Evolutionary conservation across 1,140 invertebrate genomes (phyloP), one percentile per base, ranked within the genome.

Genomic region (Phthorimaea operculella): DNA sequence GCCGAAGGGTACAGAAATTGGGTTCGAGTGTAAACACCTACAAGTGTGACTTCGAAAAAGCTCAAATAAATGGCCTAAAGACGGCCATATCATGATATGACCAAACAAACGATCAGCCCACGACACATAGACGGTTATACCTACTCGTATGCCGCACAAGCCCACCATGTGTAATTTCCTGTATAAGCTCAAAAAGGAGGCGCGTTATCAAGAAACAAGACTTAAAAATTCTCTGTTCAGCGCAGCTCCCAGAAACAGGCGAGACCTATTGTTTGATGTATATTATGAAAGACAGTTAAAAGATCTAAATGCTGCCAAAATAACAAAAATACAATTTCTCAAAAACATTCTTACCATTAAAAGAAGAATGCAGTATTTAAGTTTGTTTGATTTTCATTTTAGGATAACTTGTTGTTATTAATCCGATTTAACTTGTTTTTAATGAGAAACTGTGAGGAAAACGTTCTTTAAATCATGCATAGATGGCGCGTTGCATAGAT

Each of bases 141-240:
- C n/a, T 42, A 14, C 14, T 42, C 11, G 39, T n/a, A 42, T 42
- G 39, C 14, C 39, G 9, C 39, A 42, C 39, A 42, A 42, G 39
- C 39, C 39, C 14, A 42, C 39, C 11, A 3, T 42, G 11, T n/a
- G 11, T 42, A 3, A 9, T 42, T 42, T 42, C 14, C 11, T 42
- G 39, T 52, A 42, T 42, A 42, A 34, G 11, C 33, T 51, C 10
- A 51, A 51, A 51, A 51, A 36, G 33, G 50, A 51, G 33, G 28
- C 50, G 12, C 12, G 28, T 10, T 51, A 51, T n/a, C 50, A 34
- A 51, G 14, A 51, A n/a, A 51, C 21, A 7, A 21, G 50, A 12
- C 28, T 34, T 10, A n/a, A n/a, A 14, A 51, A 51, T 28, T 33
- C 12, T 14, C 4, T 51, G 12, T 51, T 51, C 14, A 14, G 28